Percentiles rank a stretch among this genome's conserved stretches.
Evolutionary conservation across 2,888 invertebrate genomes (phyloP).

Genomic region (Limnephilus rhombicus): DNA sequence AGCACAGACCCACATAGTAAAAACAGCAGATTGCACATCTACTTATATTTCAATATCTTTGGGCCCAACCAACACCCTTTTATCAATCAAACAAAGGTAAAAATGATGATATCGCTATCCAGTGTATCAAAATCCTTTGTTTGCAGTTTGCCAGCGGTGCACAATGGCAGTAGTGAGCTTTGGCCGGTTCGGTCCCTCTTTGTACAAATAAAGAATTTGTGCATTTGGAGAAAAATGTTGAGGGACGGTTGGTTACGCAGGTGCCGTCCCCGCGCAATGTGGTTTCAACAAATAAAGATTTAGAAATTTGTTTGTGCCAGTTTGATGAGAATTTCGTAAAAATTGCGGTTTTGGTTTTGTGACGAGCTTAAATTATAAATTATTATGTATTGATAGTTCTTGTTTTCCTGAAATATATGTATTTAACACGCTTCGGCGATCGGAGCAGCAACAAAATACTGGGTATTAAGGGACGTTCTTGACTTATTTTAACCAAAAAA

Average conservation of each 20-base stretch:
- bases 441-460: no score
- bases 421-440: no score
- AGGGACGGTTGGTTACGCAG: not conserved
- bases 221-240: not conserved
- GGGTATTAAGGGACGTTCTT: no score
- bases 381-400: no score
- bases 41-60: no score
- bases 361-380: no score
- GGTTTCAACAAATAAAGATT: not conserved
- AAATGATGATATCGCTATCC: not conserved
- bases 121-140: not conserved
- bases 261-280: not conserved
- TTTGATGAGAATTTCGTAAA: not conserved
- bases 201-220: not conserved
- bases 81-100: not conserved
- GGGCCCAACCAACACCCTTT: not conserved
- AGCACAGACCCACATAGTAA: no score
- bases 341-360: no score
- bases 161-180: not conserved
- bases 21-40: no score
- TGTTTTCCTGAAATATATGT: no score
- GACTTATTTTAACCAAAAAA: no score
- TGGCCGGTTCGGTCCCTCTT: not conserved
- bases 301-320: not conserved
- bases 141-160: not conserved